These are phyloP conservation scores for Drosophila pandora DNA, from an alignment of 1,140 invertebrate species.

Conservation along the genomic window DNA sequence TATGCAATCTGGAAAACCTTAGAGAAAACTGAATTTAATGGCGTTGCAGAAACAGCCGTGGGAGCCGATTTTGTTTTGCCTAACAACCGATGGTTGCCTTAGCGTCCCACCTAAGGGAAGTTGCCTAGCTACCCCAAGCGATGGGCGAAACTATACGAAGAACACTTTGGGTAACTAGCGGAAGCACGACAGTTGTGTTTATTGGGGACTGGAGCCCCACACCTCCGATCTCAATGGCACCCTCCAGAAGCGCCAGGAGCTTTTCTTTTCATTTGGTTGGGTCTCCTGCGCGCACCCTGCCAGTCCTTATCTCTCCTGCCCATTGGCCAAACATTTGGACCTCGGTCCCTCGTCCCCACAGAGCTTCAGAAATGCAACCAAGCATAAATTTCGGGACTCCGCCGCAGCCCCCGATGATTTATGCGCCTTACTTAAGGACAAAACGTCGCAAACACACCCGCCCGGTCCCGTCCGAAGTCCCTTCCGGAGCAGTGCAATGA, in stretches of 20 bases:
- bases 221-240: background rate
- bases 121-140: slow-evolving; percentile 37
- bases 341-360: slow-evolving; percentile 8
- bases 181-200: slow-evolving; percentile 22
- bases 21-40: background rate
- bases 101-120: slow-evolving; percentile 34
- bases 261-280: slow-evolving; percentile 15
- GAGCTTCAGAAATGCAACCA: slow-evolving; percentile 64
- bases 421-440: slow-evolving; percentile 72
- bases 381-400: slow-evolving; percentile 68
- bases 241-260: slow-evolving; percentile 16
- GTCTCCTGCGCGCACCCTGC: background rate
- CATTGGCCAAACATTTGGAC: slow-evolving; percentile 54
- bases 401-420: slow-evolving; percentile 60
- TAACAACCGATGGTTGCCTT: slow-evolving; percentile 64
- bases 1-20: background rate
- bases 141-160: slow-evolving; percentile 36
- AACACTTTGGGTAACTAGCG: slow-evolving; percentile 39
- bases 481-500: slow-evolving; percentile 44
- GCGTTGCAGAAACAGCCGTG: slow-evolving; percentile 27
- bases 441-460: slow-evolving; percentile 41
- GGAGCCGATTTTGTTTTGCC: slow-evolving; percentile 37
- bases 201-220: slow-evolving; percentile 1
- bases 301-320: slow-evolving; percentile 59
- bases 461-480: background rate